Conservation (phyloP, 2,888 invertebrate species). For the Phyllotreta cruciferae region DNA sequence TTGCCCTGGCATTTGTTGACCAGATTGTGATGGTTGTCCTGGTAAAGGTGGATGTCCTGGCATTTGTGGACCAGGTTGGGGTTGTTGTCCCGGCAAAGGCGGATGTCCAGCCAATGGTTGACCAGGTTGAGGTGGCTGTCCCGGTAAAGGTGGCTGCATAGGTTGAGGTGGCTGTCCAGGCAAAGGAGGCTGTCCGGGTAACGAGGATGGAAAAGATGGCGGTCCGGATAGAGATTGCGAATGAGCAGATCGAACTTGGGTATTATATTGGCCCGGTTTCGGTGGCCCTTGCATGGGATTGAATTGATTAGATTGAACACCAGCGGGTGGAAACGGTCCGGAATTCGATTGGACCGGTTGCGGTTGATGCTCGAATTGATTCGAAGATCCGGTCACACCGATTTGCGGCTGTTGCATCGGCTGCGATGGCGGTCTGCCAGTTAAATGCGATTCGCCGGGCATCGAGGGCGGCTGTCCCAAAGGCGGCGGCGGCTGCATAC, state of each 20-base stretch:
- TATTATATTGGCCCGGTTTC: neutral
- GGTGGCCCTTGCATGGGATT: neutral
- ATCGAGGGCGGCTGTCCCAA: conserved; percentile 2
- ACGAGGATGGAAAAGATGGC: too few relatives aligned
- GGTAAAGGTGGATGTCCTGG: conserved; percentile 18
- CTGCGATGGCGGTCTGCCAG: neutral
- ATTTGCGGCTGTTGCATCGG: conserved; percentile 4
- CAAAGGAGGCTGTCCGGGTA: too few relatives aligned
- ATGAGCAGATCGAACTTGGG: too few relatives aligned
- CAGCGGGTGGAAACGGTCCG: neutral
- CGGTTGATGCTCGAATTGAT: neutral
- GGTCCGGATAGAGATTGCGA: too few relatives aligned
- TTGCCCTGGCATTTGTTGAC: too few relatives aligned
- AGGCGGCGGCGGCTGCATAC: too few relatives aligned
- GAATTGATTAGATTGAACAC: conserved; percentile 5
- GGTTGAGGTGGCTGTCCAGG: conserved; percentile 1
- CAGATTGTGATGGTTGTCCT: too few relatives aligned
- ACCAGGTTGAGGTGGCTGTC: conserved; percentile 47
- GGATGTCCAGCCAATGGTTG: conserved; percentile 17
- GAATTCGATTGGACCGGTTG: conserved; percentile 3
- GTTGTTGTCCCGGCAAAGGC: conserved; percentile 21
- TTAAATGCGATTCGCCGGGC: neutral
- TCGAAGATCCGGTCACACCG: too few relatives aligned
- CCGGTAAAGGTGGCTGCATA: conserved; percentile 34
- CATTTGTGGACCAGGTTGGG: conserved; percentile 28